Conservation (phyloP, 2,888 invertebrate species). For the Cheilosia urbana region DNA sequence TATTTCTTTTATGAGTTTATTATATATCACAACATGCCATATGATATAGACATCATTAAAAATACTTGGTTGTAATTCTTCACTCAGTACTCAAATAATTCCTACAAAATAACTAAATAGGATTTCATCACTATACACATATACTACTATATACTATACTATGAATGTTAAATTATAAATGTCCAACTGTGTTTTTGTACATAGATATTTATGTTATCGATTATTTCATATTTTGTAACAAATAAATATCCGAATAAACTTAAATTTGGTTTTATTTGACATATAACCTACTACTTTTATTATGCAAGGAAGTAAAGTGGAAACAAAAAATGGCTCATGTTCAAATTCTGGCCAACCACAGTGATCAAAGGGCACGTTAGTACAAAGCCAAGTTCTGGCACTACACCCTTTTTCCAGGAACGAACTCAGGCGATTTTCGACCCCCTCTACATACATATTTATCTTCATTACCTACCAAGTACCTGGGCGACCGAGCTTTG, state of each 20-base stretch:
- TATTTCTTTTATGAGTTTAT: slow-evolving; percentile 2
- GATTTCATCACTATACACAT: slow-evolving; percentile 34
- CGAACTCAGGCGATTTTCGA: too few relatives aligned
- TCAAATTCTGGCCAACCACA: too few relatives aligned
- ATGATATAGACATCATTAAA: slow-evolving; percentile 7
- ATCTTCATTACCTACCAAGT: too few relatives aligned
- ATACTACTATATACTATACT: slow-evolving; percentile 14
- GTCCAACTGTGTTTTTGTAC: slow-evolving; percentile 66
- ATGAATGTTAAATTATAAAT: slow-evolving; percentile 56
- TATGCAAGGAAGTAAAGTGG: too few relatives aligned
- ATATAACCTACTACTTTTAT: too few relatives aligned
- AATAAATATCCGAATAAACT: slow-evolving; percentile 48
- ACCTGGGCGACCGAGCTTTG: too few relatives aligned
- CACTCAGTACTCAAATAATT: slow-evolving; percentile 53
- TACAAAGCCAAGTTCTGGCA: too few relatives aligned
- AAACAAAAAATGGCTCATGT: too few relatives aligned
- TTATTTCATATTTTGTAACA: slow-evolving; percentile 65
- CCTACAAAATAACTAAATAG: slow-evolving; percentile 50
- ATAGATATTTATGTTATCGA: slow-evolving; percentile 61
- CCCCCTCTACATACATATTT: too few relatives aligned
- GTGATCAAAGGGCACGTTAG: too few relatives aligned
- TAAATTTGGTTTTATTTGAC: not conserved
- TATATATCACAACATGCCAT: not conserved
- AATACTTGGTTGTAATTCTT: slow-evolving; percentile 64
- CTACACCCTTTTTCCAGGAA: too few relatives aligned